Evolutionary conservation across 1,140 invertebrate genomes (phyloP), one percentile per base, ranked within the genome.

Genomic region (Diploscapter pachys): DNA sequence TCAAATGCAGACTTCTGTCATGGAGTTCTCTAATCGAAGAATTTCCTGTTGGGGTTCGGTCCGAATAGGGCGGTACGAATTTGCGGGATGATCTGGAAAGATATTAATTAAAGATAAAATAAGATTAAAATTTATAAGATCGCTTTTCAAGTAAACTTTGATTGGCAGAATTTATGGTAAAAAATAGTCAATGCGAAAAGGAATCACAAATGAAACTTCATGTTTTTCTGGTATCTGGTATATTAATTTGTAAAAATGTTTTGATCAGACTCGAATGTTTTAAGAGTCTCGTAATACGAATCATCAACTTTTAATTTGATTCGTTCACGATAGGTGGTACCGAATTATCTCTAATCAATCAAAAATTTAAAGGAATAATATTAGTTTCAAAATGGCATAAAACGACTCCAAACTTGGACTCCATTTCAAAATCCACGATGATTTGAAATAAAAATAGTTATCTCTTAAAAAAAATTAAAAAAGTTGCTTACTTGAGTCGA

Each of bases 21-120:
- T 31, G 31, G 31, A 31, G 31, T 31, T 31, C 31, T 31, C 31
- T 95, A 98, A 89, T 98, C 95, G 81, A 91, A 91, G 89, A 98
- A 98, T 90, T 93, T 95, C 84, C 96, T 91, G 89, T 97, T 98
- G 57, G 91, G 90, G 88, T 99, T 99, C 79, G 90, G 89, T 52
- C 96, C 95, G 88, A 98, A 98, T 66, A 98, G 89, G 51, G 93
- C 92, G 67, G 90, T 92, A 88, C 95, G 92, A 77, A 98, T 92
- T 86, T 96, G 91, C 5, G 96, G 95, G 82, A 97, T 87, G 87
- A 97, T 90, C 88, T 89, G 81, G 62, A 79, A 79, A 77, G 77
- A 72, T 74, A 76, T 13, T 49, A 64, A 67, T 53, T 11, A 67
- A 68, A 6, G 64, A 56, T 48, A 63, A 72, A 73, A 65, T 77